These are phyloP conservation scores for Coluber constrictor DNA, from an alignment of 2,797 vertebrate genomes.

Conservation along the genomic window DNA sequence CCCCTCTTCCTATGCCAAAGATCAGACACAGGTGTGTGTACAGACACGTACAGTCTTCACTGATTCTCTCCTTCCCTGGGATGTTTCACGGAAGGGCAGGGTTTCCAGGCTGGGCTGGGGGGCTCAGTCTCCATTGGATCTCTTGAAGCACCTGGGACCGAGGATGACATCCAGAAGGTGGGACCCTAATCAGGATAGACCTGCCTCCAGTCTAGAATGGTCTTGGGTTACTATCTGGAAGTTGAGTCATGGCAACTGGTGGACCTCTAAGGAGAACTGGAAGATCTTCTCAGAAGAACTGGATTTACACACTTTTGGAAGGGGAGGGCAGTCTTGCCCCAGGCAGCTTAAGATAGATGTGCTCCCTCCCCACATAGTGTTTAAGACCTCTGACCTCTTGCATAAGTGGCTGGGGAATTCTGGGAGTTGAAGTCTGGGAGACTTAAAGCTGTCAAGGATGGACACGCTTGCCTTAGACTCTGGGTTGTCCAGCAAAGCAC, in stretches of 20 bases:
- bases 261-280: no score
- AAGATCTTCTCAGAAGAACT: no score
- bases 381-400: no score
- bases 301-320: no score
- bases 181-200: not conserved
- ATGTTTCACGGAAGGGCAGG: not conserved
- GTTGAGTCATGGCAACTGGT: no score
- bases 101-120: not conserved
- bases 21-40: no score
- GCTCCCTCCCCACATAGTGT: no score
- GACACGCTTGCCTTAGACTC: not conserved
- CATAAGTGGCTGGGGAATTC: not conserved
- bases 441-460: not conserved
- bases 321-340: no score
- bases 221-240: not conserved
- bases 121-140: not conserved
- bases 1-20: not conserved
- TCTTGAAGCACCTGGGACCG: not conserved
- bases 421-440: not conserved
- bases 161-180: accelerated
- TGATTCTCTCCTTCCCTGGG: no score
- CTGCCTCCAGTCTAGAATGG: not conserved
- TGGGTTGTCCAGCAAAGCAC: not conserved
- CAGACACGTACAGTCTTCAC: not conserved
- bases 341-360: not conserved